A percentile compares a stretch with the other conserved stretches of the same genome.
Conservation (phyloP, 2,113 vertebrate species). For the Solea senegalensis region DNA sequence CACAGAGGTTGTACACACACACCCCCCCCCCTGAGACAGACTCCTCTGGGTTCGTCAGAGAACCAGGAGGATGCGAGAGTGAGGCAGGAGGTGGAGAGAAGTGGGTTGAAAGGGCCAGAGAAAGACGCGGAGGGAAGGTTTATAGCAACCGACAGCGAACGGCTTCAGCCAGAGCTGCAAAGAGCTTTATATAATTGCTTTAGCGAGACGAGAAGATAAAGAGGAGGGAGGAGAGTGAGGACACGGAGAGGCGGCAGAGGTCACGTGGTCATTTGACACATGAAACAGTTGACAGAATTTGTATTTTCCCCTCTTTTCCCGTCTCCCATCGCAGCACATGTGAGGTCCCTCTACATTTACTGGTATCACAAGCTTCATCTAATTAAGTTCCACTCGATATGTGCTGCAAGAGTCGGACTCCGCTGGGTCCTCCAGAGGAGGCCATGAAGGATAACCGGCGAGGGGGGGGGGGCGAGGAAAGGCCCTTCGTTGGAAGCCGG, state of each 20-base stretch:
- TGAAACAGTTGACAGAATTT: constrained; percentile 3
- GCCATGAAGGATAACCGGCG: constrained; percentile 32
- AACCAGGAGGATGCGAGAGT: no score
- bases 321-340: constrained; percentile 10
- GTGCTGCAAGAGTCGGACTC: constrained; percentile 36
- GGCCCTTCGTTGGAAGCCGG: constrained; percentile 34
- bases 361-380: constrained; percentile 31
- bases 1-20: no score
- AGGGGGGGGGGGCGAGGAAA: background rate
- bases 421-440: constrained; percentile 34
- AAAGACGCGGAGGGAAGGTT: background rate
- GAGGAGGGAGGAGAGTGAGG: constrained; percentile 4
- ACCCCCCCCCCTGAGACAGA: no score
- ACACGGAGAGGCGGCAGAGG: constrained; percentile 8
- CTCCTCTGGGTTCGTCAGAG: no score
- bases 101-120: background rate
- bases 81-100: background rate
- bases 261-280: background rate
- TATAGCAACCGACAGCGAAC: background rate
- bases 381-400: constrained; percentile 54
- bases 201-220: constrained; percentile 26
- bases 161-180: constrained; percentile 26
- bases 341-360: constrained; percentile 12
- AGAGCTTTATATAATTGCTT: constrained; percentile 36
- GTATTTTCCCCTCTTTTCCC: background rate